phyloP scores from a whole-genome alignment of 2,888 invertebrate species.

The Onthophagus sagittarius region DNA sequence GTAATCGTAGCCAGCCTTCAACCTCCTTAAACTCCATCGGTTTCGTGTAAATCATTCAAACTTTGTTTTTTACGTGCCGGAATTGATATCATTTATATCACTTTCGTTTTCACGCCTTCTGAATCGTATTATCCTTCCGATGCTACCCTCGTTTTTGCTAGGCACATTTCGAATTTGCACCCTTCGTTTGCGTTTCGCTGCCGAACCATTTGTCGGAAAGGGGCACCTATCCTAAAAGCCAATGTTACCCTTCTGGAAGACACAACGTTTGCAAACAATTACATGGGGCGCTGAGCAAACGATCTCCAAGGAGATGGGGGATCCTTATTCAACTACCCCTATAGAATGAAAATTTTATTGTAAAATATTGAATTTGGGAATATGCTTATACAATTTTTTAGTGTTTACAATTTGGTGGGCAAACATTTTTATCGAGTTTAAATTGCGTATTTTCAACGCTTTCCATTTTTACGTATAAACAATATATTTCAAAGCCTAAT shows the following conservation, averaged over 20 bases:
- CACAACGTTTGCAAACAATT: background rate
- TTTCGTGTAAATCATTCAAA: background rate
- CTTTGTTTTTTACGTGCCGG: background rate
- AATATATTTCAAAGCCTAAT: no score
- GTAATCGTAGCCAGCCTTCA: no score
- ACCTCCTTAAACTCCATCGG: background rate
- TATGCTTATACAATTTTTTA: no score
- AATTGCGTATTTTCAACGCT: no score
- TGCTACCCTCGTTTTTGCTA: background rate
- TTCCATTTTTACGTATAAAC: no score
- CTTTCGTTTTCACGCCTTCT: background rate
- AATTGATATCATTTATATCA: background rate
- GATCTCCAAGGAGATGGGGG: background rate
- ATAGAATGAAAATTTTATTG: no score
- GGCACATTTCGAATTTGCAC: background rate
- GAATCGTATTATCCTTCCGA: background rate
- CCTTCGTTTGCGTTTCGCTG: background rate
- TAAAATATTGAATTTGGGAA: no score
- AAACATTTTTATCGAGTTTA: no score
- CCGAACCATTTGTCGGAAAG: background rate
- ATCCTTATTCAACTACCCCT: background rate
- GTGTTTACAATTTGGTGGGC: no score
- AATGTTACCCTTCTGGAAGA: background rate
- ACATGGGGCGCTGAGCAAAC: background rate
- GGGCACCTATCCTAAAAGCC: background rate